Evolutionary conservation across 2,888 invertebrate genomes (phyloP).

Genomic region (Gnatocerus cornutus): DNA sequence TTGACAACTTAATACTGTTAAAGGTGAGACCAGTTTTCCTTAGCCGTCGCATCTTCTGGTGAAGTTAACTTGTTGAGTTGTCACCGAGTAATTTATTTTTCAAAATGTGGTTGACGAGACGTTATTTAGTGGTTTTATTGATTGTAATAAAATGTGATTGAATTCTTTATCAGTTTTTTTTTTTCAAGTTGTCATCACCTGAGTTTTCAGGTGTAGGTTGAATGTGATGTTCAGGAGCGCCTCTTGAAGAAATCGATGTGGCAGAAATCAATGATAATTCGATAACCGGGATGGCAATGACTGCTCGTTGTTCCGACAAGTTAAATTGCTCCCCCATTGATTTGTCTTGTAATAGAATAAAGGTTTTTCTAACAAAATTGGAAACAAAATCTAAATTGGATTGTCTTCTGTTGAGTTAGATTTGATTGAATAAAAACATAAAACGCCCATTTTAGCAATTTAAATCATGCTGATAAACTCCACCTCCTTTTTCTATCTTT

Average conservation of each 20-base stretch:
- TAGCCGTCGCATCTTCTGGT: no score
- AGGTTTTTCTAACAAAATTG: conserved; percentile 63
- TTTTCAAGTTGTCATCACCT: no score
- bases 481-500: conserved; percentile 56
- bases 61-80: no score
- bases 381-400: conserved; percentile 65
- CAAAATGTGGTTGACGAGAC: no score
- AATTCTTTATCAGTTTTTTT: no score
- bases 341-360: conserved; percentile 62
- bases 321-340: conserved; percentile 62
- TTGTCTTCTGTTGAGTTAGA: conserved; percentile 64
- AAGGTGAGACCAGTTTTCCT: no score
- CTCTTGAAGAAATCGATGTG: conserved; percentile 59
- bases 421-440: conserved; percentile 70
- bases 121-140: no score
- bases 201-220: no score
- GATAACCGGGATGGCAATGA: conserved; percentile 65
- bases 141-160: no score
- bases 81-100: no score
- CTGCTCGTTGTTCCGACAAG: conserved; percentile 61
- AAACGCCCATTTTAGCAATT: conserved; percentile 71
- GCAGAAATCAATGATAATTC: conserved; percentile 68
- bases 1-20: no score
- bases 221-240: no score
- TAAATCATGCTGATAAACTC: conserved; percentile 69